Evolutionary conservation across 1,140 invertebrate genomes (phyloP), one percentile per base, ranked within the genome.

Genomic region (Drosophila pallidifrons): DNA sequence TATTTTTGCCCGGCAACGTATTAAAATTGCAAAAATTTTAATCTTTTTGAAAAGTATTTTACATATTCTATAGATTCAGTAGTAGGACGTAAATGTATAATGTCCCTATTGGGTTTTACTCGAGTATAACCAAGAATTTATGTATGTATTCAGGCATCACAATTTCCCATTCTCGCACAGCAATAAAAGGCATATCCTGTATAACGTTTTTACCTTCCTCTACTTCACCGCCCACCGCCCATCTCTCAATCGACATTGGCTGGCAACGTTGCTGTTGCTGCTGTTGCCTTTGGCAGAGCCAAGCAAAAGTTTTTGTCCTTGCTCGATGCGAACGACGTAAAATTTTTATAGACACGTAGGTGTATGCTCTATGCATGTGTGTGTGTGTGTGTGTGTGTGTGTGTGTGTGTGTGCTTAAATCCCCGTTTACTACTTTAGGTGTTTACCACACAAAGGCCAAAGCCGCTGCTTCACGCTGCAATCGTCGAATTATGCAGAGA

Each of bases 341-440:
- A 87, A 88, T 79, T 91, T 91, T 91, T 89, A 89, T 90, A 86
- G 86, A 89, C 86, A 89, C 81, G 79, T 82, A 90, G 81, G 81
- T 85, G 60, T 38, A 3, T 47, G 47, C 45, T 38, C 15, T 10
- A 13, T 38, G 45, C 58, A 71, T 63, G 52, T 63, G 20, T 25
- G 20, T 25, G 3, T 25, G 49, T 60, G 60, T 28, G 30, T 71
- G 3, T 25, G 49, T 60, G 60, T 28, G 30, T 71, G 61, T 67
- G 63, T 60, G 72, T 63, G 47, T 55, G 49, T 43, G 81, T 79
- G 71, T 77, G 87, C 81, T 85, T 89, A 89, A 89, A 89, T 89
- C 85, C 85, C 85, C 89, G 86, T 89, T 89, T 89, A 89, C 85
- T 89, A 89, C 85, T 89, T 89, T 88, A 88, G 83, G 83, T 88